Conservation (phyloP, 2,888 invertebrate species). For the Drosophila pseudotalamancana region DNA sequence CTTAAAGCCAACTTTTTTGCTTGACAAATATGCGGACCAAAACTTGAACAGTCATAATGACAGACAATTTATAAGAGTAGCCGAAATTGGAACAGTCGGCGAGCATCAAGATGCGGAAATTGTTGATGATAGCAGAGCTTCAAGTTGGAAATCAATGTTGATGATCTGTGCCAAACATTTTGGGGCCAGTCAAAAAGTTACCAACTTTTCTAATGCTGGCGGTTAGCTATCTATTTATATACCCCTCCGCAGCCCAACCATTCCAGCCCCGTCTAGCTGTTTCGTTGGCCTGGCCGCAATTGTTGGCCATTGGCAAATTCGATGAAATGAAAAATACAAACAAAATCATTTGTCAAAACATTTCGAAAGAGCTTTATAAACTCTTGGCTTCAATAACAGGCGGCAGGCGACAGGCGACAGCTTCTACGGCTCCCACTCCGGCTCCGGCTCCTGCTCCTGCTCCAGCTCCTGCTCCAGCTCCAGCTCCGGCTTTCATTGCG, state of each 20-base stretch:
- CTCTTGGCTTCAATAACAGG: constrained; percentile 39
- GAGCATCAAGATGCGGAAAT: constrained; percentile 45
- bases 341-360: constrained; percentile 81
- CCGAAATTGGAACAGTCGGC: constrained; percentile 36
- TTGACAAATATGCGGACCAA: constrained; percentile 38
- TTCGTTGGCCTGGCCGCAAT: constrained; percentile 51
- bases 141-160: constrained; percentile 76
- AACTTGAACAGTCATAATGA: constrained; percentile 66
- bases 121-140: constrained; percentile 55
- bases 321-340: constrained; percentile 80
- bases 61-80: constrained; percentile 66
- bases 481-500: no score
- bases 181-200: constrained; percentile 56
- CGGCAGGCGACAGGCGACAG: constrained; percentile 1
- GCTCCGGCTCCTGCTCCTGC: no score
- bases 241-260: background rate
- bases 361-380: constrained; percentile 72
- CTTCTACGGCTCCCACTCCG: background rate
- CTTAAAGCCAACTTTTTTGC: constrained; percentile 2
- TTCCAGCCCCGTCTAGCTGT: background rate
- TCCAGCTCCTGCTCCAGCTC: no score
- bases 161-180: constrained; percentile 60
- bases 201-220: constrained; percentile 40
- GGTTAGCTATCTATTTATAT: constrained; percentile 51
- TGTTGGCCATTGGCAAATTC: constrained; percentile 61